Percentiles rank a stretch among this genome's conserved stretches.
phyloP scores from a whole-genome alignment of 2,113 vertebrate species.

The Dasyprocta punctata region DNA sequence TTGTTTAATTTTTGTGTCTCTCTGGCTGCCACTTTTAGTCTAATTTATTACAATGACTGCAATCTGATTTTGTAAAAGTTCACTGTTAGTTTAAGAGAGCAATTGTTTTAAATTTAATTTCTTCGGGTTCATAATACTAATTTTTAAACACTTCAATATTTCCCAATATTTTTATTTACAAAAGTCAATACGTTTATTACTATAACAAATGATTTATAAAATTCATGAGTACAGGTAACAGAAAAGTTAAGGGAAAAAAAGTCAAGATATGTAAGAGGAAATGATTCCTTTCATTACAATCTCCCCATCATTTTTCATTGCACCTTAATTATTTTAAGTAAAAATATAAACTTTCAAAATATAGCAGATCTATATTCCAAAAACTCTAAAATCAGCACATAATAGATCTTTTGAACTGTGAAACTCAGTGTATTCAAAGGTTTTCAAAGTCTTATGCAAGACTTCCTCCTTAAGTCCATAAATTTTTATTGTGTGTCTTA shows the following conservation, averaged over 20 bases:
- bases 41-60: background rate
- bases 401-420: conserved; percentile 18
- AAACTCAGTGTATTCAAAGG: conserved; percentile 41
- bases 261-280: background rate
- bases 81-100: background rate
- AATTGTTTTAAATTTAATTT: background rate
- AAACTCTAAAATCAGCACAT: conserved; percentile 7
- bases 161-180: conserved; percentile 3
- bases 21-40: background rate
- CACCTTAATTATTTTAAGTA: conserved; percentile 26
- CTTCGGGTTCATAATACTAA: background rate
- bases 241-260: background rate
- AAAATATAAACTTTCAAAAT: conserved; percentile 20
- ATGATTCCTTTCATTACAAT: background rate
- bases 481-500: conserved; percentile 75
- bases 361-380: background rate
- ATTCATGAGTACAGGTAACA: background rate
- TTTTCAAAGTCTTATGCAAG: conserved; percentile 35
- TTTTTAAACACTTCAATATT: background rate
- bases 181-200: background rate
- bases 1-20: background rate
- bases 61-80: background rate
- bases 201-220: background rate
- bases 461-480: conserved; percentile 57
- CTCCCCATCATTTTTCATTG: background rate